phyloP scores from a whole-genome alignment of 2,113 vertebrate genomes.

The Dicrurus megarhynchus region DNA sequence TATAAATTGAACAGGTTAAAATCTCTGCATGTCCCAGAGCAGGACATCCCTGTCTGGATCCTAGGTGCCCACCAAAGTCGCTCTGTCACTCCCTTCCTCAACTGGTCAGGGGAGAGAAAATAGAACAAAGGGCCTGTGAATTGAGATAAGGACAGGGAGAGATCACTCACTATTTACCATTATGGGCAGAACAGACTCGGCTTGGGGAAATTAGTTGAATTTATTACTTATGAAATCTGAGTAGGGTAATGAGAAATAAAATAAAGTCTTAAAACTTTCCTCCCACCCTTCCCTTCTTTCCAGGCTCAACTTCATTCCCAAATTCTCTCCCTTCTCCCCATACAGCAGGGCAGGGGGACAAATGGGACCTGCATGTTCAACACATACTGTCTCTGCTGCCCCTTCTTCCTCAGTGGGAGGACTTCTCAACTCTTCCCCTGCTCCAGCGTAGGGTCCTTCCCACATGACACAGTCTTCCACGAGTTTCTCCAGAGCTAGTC shows the following conservation, averaged over 20 bases:
- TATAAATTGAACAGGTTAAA: background rate
- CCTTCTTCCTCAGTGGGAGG: background rate
- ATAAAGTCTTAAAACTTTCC: background rate
- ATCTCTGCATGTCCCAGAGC: background rate
- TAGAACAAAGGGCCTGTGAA: background rate
- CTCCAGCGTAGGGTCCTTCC: fast-evolving
- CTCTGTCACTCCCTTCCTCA: background rate
- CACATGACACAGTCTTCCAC: background rate
- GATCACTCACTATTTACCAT: background rate
- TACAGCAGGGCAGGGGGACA: fast-evolving
- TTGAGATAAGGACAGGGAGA: background rate
- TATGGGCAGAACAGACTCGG: background rate
- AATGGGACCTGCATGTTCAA: background rate
- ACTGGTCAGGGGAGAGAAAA: background rate
- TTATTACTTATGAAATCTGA: background rate
- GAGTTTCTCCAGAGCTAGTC: background rate
- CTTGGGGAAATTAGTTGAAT: background rate
- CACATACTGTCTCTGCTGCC: fast-evolving
- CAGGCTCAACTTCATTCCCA: background rate
- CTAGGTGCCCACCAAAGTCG: background rate
- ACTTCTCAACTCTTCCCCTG: background rate
- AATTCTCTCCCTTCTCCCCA: background rate
- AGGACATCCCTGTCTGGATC: background rate
- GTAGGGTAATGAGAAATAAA: background rate
- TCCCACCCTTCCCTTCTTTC: background rate